These are phyloP conservation scores for Brachionus asplanchnoidis DNA, from an alignment of 1,140 invertebrate species.

Conservation along the genomic window DNA sequence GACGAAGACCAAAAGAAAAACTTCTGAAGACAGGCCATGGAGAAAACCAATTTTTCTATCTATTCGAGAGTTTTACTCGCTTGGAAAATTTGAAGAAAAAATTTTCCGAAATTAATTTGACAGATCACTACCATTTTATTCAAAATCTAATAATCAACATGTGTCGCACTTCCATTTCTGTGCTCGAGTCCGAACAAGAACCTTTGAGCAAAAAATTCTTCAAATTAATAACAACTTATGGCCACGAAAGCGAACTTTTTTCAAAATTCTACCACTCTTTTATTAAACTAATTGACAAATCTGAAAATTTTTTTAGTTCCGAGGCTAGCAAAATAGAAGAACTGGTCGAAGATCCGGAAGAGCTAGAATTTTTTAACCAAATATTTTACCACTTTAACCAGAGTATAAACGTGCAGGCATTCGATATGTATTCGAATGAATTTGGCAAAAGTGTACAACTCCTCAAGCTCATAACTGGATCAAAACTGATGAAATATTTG, in stretches of 20 bases:
- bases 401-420: background rate
- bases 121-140: background rate
- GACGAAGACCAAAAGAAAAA: background rate
- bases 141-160: slow-evolving; percentile 3
- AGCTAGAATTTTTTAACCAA: background rate
- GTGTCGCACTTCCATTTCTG: background rate
- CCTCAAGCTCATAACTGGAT: background rate
- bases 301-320: background rate
- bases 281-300: slow-evolving; percentile 22
- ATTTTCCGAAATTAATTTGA: background rate
- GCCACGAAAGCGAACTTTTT: background rate
- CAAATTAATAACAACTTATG: background rate
- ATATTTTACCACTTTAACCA: background rate
- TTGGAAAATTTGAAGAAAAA: background rate
- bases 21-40: background rate
- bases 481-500: slow-evolving; percentile 25
- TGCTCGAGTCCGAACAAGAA: background rate
- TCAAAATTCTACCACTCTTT: background rate
- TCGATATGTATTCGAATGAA: background rate
- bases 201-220: background rate
- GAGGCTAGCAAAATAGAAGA: background rate
- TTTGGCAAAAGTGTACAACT: background rate
- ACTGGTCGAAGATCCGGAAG: background rate
- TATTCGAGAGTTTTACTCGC: slow-evolving; percentile 3
- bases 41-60: background rate